Conservation (phyloP, 2,797 vertebrate genomes). For the Corythornis leucogaster region DNA sequence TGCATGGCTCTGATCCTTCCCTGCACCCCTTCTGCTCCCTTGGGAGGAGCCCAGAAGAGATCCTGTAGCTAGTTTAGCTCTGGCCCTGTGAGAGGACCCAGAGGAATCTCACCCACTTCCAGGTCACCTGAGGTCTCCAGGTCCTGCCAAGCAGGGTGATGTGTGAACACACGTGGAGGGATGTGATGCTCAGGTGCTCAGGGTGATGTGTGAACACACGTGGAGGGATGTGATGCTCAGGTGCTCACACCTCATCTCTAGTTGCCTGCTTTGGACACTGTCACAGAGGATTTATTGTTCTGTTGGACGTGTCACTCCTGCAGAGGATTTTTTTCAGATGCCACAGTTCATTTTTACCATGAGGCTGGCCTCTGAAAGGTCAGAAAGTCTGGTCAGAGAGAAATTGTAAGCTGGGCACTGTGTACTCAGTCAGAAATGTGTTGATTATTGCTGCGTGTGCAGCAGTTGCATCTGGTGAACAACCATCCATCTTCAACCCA, state of each 20-base stretch:
- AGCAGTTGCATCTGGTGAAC: background rate
- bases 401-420: background rate
- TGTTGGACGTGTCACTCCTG: background rate
- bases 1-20: background rate
- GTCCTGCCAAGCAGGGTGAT: background rate
- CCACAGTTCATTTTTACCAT: background rate
- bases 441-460: background rate
- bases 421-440: background rate
- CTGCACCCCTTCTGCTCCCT: background rate
- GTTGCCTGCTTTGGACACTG: background rate
- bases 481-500: background rate
- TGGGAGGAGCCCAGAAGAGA: background rate
- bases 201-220: background rate
- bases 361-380: background rate
- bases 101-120: background rate
- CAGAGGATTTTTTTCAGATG: background rate
- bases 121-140: background rate
- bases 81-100: background rate
- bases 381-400: background rate
- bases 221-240: background rate
- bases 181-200: background rate
- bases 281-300: background rate
- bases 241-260: background rate
- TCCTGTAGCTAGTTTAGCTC: background rate
- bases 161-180: background rate